phyloP scores from a whole-genome alignment of 2,113 vertebrate genomes.

The Pedionomus torquatus region DNA sequence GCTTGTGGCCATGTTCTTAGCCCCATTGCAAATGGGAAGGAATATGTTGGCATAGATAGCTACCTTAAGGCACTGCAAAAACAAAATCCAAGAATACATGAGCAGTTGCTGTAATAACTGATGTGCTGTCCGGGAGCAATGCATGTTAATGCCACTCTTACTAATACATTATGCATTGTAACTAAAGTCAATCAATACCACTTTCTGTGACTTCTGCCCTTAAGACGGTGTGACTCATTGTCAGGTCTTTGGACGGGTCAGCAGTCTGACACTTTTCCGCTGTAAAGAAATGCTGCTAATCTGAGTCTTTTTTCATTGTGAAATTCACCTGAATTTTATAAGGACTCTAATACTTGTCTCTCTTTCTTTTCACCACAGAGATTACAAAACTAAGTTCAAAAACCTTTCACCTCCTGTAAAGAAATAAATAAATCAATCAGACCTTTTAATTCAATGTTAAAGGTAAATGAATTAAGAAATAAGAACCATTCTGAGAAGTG shows the following conservation, averaged over 20 bases:
- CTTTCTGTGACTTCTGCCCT: neutral
- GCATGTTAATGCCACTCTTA: neutral
- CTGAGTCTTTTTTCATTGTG: neutral
- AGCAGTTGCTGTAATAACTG: neutral
- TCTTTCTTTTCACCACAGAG: neutral
- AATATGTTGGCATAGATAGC: rapidly evolving
- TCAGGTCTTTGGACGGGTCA: neutral
- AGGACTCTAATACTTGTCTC: rapidly evolving
- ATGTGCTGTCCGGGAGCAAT: neutral
- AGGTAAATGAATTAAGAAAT: neutral
- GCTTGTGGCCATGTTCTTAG: neutral
- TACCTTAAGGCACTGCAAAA: neutral
- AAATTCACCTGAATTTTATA: neutral
- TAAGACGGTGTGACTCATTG: neutral
- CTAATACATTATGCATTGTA: neutral
- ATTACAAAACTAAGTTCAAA: neutral
- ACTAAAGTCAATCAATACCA: neutral
- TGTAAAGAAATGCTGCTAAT: neutral
- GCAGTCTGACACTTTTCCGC: neutral
- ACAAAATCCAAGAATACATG: neutral
- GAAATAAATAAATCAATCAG: neutral
- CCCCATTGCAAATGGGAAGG: neutral
- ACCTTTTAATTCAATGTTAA: neutral
- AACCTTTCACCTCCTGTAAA: neutral
- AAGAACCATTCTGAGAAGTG: neutral